Conservation (phyloP, 2,113 vertebrate genomes). For the Ceratotherium simum region DNA sequence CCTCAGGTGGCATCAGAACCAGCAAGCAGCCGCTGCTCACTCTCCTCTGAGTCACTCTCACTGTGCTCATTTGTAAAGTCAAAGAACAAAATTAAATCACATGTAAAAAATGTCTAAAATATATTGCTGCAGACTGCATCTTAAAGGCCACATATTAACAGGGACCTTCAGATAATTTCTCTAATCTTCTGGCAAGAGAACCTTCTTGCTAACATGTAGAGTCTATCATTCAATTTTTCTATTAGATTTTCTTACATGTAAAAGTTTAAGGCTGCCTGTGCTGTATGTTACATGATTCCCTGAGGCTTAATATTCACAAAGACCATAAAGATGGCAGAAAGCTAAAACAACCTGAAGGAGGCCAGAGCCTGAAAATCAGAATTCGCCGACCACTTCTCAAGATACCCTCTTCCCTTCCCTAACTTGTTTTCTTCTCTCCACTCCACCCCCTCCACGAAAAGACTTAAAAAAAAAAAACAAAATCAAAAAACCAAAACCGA, state of each 20-base stretch:
- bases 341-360: background rate
- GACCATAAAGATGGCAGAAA: background rate
- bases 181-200: background rate
- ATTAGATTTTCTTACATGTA: background rate
- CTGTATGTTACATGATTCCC: background rate
- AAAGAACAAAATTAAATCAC: background rate
- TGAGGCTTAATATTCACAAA: background rate
- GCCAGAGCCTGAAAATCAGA: background rate
- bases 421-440: background rate
- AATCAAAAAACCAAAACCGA: background rate
- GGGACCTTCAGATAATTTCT: background rate
- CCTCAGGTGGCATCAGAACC: background rate
- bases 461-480: background rate
- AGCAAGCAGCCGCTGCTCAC: fast-evolving
- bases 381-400: background rate
- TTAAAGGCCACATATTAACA: background rate
- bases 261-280: background rate
- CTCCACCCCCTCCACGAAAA: background rate
- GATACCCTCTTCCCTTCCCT: too few species aligned
- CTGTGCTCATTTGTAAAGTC: too few species aligned
- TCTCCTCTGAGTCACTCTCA: background rate
- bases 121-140: too few species aligned
- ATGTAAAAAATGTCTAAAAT: background rate
- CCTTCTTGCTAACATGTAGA: background rate
- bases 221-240: background rate